Base-by-base conservation (phyloP, 1,140 invertebrate species). In the Drosophila rhopaloa region DNA sequence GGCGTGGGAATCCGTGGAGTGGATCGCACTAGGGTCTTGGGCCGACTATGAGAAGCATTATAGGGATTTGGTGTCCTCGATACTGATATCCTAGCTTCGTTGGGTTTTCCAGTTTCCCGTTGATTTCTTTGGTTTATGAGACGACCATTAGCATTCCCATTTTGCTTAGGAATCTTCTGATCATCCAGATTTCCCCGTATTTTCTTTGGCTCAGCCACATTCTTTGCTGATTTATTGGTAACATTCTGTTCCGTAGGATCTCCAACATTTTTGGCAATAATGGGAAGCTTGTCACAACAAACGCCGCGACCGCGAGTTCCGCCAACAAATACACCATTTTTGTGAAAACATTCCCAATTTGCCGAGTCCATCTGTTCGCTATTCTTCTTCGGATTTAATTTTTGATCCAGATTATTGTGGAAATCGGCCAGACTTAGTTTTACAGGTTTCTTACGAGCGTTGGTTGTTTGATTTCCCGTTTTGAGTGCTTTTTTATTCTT, bases 391-490 rank as follows among this genome's bases (percentile, higher is more conserved):
- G 11, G 6, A 10, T 8, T 27, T 16, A 11, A 24, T 61, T 47
- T n/a, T 0, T 41, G 1, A 4, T 62, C 46, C 0, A 60, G 2
- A 11, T 29, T 13, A 6, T 2, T 27, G 4, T 76, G 70, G 19
- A 76, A 82, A n/a, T 63, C 70, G 29, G 19, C 0, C 0, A 79
- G 37, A 13, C 57, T 43, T 8, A 73, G 46, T 29, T 56, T 59
- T n/a, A 16, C 5, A 0, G 47, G 35, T 27, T 67, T 48, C 14
- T 73, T 78, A 19, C 37, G 44, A 13, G 35, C 53, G n/a, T 6
- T 38, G 7, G 35, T 29, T 2, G n/a, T 35, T 5, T 41, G 32
- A 14, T 13, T 54, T 46, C 10, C 24, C 5, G 7, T 10, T 14
- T 44, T 38, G 11, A 32, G 35, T 38, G 47, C 5, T 13, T 35